Evolutionary conservation across 1,140 invertebrate species (phyloP).

Genomic region (Drosophila pallidifrons): DNA sequence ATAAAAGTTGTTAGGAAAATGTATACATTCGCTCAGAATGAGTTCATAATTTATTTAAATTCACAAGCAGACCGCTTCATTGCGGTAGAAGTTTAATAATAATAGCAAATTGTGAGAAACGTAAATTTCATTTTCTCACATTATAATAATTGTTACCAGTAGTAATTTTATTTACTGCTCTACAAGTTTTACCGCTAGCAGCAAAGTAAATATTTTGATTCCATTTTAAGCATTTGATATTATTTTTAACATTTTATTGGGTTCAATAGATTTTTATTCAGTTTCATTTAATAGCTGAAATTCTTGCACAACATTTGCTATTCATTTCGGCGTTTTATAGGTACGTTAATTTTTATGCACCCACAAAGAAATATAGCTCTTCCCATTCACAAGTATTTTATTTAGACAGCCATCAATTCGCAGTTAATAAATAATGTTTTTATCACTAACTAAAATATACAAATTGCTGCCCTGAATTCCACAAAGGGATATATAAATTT

Average conservation of each 20-base stretch:
- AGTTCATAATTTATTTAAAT: constrained; percentile 4
- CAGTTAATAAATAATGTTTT: constrained; percentile 5
- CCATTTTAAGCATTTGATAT: background rate
- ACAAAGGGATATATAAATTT: background rate
- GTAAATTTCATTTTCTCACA: background rate
- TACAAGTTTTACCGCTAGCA: background rate
- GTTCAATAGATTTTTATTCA: background rate
- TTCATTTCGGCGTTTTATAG: constrained; percentile 6
- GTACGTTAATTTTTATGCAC: constrained; percentile 7
- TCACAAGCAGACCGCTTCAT: background rate
- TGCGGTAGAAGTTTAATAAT: background rate
- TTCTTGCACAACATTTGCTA: constrained; percentile 9
- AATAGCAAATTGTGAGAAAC: background rate
- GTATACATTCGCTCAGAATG: background rate
- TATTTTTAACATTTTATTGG: background rate
- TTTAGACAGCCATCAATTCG: background rate
- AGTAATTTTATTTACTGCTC: background rate
- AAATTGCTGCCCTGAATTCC: background rate
- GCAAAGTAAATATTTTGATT: background rate
- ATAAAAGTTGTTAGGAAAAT: background rate
- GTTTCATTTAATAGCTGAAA: background rate
- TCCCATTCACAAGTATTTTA: constrained; percentile 2
- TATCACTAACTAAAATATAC: background rate
- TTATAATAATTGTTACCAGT: background rate
- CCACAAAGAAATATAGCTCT: background rate